These are phyloP conservation scores for Ianthella basta DNA, from an alignment of 37 sponge, comb jelly and placozoan genomes.

Conservation along the genomic window DNA sequence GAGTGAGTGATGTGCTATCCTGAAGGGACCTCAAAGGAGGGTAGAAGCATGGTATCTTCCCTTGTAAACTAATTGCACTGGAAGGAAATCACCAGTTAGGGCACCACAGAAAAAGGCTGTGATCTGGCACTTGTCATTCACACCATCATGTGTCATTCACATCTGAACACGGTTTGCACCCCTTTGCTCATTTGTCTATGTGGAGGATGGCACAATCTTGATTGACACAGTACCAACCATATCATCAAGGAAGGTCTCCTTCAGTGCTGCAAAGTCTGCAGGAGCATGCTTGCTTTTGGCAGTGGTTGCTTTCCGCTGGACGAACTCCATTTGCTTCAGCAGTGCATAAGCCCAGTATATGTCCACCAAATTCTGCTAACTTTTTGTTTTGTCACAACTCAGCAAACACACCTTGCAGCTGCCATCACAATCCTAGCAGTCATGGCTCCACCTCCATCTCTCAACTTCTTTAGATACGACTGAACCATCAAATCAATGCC, in stretches of 20 bases:
- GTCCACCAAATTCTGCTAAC: slow-evolving; percentile 53
- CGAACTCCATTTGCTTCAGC: slow-evolving; percentile 51
- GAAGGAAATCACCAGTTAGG: slow-evolving; percentile 34
- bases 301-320: slow-evolving; percentile 44
- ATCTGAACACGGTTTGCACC: slow-evolving; percentile 43
- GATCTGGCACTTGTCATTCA: slow-evolving; percentile 31
- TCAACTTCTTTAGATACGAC: slow-evolving; percentile 35
- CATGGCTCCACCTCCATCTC: slow-evolving; percentile 47
- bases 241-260: slow-evolving; percentile 12
- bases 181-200: slow-evolving; percentile 19
- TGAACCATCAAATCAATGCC: slow-evolving; percentile 23
- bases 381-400: not conserved
- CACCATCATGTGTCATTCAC: too few relatives aligned
- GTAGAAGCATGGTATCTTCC: too few relatives aligned
- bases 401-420: slow-evolving; percentile 47
- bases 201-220: slow-evolving; percentile 18
- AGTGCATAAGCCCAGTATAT: slow-evolving; percentile 42
- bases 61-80: slow-evolving; percentile 33
- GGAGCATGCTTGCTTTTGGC: slow-evolving; percentile 38
- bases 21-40: slow-evolving; percentile 22
- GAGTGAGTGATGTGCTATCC: slow-evolving; percentile 43
- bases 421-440: slow-evolving; percentile 51
- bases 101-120: slow-evolving; percentile 37
- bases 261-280: not conserved
- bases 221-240: slow-evolving; percentile 17